Base-by-base conservation (phyloP, 2,113 vertebrate species). In the Chaetorhynchus papuensis region DNA sequence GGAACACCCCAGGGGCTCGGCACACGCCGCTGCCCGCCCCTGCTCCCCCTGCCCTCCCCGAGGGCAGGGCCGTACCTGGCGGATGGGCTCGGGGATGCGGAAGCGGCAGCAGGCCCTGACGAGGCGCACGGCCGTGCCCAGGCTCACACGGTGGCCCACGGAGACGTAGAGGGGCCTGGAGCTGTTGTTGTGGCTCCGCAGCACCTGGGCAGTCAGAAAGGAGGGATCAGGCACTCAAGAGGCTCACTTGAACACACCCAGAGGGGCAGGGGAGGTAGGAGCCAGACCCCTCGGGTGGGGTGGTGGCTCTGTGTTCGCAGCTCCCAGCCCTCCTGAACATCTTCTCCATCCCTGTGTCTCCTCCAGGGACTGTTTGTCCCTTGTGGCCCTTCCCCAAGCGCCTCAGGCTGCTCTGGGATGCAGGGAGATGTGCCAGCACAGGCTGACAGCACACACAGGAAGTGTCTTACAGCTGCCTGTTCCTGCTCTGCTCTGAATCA, bases 51-150 rank as follows among this genome's bases (percentile, higher is more conserved):
- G n/a, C 28, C 19, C 10, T 61, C 75, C 78, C 35, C 18, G n/a
- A n/a, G n/a, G n/a, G 59, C 33, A 1, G 24, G 15, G 19, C 11
- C n/a, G 12, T 96, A 99, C 99, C 99, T 99, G 99, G 61, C 99
- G 98, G 98, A 99, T 98, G 47, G 99, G 99, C 97, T 99, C 99
- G 0, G 99, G 99, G 71, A 99, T 75, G 20, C 99, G 98, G 98
- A 98, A 99, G 14, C 95, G 97, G 97, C 99, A 99, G 98, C 99
- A 99, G 95, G 96, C 71, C 28, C 86, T 96, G 68, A 99, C 99
- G 13, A 99, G 98, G 19, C 92, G 97, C 69, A 99, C 98, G 1
- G 99, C 99, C 0, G 98, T 97, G 92, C 97, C 98, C 97, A 99
- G 97, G 66, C 98, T 98, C 85, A 98, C 98, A 75, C 96, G 98